phyloP scores from a whole-genome alignment of 2,888 invertebrate species.

The Anoncus sp. region DNA sequence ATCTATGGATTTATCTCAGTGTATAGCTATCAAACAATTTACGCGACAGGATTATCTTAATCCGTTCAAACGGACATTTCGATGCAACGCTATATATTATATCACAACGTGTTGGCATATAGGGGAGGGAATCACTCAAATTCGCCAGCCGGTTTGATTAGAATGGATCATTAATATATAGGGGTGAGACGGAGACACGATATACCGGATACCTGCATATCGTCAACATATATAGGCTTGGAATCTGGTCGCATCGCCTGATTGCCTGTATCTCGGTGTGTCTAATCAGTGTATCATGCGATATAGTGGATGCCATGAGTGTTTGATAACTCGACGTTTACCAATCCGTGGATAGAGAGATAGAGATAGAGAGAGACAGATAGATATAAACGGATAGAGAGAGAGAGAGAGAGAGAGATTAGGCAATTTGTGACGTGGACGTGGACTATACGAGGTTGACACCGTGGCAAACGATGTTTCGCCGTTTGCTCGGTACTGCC shows the following conservation, averaged over 20 bases:
- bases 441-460: constrained; percentile 36
- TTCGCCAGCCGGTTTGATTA: constrained; percentile 33
- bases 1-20: too few species aligned
- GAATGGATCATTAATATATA: constrained; percentile 44
- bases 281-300: constrained; percentile 42
- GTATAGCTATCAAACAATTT: too few species aligned
- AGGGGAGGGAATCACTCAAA: constrained; percentile 1
- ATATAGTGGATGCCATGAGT: constrained; percentile 25
- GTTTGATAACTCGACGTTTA: constrained; percentile 60
- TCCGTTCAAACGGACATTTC: not conserved
- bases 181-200: not conserved
- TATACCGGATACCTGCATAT: constrained; percentile 3
- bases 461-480: constrained; percentile 44
- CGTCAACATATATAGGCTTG: constrained; percentile 2
- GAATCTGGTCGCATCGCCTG: constrained; percentile 33
- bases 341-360: constrained; percentile 28
- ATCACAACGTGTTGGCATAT: not conserved
- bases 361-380: not conserved
- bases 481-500: constrained; percentile 28
- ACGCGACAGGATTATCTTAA: not conserved
- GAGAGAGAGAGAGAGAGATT: constrained; percentile 23
- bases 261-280: constrained; percentile 47
- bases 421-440: constrained; percentile 54
- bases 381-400: too few species aligned
- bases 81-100: not conserved